These are phyloP conservation scores for Phasianus colchicus DNA, from an alignment of 2,113 vertebrate species.

Conservation along the genomic window DNA sequence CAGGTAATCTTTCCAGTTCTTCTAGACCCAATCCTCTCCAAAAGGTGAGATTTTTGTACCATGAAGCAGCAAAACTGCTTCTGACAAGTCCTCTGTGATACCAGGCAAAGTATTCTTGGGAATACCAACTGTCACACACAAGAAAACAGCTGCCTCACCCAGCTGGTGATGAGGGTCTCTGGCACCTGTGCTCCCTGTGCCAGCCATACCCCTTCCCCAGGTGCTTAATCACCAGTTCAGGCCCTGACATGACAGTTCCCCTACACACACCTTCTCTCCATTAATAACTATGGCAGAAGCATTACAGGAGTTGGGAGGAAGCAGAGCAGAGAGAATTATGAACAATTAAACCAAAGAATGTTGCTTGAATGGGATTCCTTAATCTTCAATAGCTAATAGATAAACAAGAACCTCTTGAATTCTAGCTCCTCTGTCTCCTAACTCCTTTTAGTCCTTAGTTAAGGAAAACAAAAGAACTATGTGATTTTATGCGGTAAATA, in stretches of 20 bases:
- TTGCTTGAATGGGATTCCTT: not conserved
- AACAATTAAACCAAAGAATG: not conserved
- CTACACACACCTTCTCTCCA: not conserved
- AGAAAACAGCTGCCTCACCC: too few species aligned
- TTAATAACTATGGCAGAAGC: not conserved
- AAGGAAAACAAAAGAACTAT: not conserved
- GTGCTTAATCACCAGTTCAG: too few species aligned
- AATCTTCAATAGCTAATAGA: not conserved
- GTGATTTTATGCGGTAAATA: not conserved
- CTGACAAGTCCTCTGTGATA: too few species aligned
- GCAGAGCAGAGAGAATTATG: not conserved
- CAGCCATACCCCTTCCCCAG: too few species aligned
- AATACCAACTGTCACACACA: too few species aligned
- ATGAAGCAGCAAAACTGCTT: too few species aligned
- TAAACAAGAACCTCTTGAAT: not conserved
- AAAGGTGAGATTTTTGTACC: not conserved
- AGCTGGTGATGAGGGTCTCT: too few species aligned
- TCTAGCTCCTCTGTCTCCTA: not conserved
- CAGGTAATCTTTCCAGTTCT: not conserved
- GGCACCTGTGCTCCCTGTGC: too few species aligned
- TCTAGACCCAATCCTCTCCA: not conserved
- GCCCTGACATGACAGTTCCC: too few species aligned
- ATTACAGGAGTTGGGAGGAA: not conserved
- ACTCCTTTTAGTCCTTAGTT: not conserved
- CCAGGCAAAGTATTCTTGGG: too few species aligned